phyloP scores from a whole-genome alignment of 1,140 invertebrate genomes.

The Heliconius hewitsoni region DNA sequence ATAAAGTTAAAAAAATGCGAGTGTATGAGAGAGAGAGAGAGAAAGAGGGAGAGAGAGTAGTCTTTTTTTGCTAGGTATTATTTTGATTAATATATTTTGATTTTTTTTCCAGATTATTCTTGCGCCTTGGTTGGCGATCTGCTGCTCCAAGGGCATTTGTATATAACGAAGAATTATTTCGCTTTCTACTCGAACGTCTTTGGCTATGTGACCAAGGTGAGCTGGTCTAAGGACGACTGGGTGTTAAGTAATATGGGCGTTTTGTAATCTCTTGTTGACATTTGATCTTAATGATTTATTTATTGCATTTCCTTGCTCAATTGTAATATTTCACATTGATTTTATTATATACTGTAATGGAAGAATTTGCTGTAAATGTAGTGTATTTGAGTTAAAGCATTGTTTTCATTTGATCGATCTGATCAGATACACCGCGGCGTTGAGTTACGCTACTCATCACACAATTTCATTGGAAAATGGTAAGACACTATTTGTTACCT shows the following conservation, averaged over 20 bases:
- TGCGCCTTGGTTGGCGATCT: slow-evolving; percentile 96
- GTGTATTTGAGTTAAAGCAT: not conserved
- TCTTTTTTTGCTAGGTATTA: no score
- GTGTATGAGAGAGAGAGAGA: no score
- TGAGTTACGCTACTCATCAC: no score
- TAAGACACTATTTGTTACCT: no score
- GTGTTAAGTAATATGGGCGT: not conserved
- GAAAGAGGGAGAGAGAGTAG: no score
- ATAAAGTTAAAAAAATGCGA: no score
- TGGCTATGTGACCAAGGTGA: slow-evolving; percentile 94
- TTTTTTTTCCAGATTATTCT: slow-evolving; percentile 89
- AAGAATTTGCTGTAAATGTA: no score
- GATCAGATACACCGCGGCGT: no score
- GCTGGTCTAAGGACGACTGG: slow-evolving; percentile 16
- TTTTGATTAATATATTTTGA: not conserved
- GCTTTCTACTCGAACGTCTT: slow-evolving; percentile 98
- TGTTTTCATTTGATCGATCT: not conserved
- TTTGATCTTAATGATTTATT: not conserved
- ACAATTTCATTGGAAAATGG: no score
- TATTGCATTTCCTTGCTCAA: not conserved
- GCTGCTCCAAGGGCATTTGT: slow-evolving; percentile 94
- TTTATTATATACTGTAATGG: not conserved
- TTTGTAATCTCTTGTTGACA: not conserved
- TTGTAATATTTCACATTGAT: not conserved
- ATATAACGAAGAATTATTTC: slow-evolving; percentile 96